phyloP scores from a whole-genome alignment of 1,140 invertebrate species.

The Leptestheria dahalacensis region DNA sequence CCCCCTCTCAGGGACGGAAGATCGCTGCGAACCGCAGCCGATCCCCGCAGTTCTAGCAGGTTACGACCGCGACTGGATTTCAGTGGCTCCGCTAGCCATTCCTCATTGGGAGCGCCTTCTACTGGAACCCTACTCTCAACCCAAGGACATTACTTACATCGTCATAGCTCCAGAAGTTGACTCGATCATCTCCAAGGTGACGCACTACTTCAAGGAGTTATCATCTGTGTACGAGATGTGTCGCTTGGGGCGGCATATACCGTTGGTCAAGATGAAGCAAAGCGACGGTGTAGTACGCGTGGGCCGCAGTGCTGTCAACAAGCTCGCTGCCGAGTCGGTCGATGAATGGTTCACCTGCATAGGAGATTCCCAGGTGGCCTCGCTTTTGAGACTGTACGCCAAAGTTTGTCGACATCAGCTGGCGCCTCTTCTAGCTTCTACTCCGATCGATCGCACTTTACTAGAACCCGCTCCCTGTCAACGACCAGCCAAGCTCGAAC shows the following conservation, averaged over 20 bases:
- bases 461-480: slow-evolving; percentile 36
- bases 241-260: slow-evolving; percentile 72
- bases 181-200: slow-evolving; percentile 56
- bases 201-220: slow-evolving; percentile 80
- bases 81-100: slow-evolving; percentile 78
- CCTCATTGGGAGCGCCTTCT: slow-evolving; percentile 89
- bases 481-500: not conserved
- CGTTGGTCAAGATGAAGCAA: slow-evolving; percentile 55
- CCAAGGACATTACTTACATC: slow-evolving; percentile 84
- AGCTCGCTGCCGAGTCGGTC: slow-evolving; percentile 47
- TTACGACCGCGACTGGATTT: slow-evolving; percentile 87
- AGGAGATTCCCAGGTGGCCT: slow-evolving; percentile 61
- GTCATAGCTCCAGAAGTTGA: slow-evolving; percentile 87
- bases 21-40: slow-evolving; percentile 89
- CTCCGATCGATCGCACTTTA: slow-evolving; percentile 62
- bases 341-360: slow-evolving; percentile 84
- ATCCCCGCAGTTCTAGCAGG: slow-evolving; percentile 86
- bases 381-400: slow-evolving; percentile 71
- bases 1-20: slow-evolving; percentile 48
- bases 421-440: slow-evolving; percentile 62
- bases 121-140: slow-evolving; percentile 83
- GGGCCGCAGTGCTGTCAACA: slow-evolving; percentile 45
- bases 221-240: slow-evolving; percentile 85
- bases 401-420: slow-evolving; percentile 60
- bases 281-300: slow-evolving; percentile 80